A percentile compares a stretch with the other conserved stretches of the same genome.
phyloP scores from a whole-genome alignment of 2,113 vertebrate genomes.

The Toxotes jaculatrix region DNA sequence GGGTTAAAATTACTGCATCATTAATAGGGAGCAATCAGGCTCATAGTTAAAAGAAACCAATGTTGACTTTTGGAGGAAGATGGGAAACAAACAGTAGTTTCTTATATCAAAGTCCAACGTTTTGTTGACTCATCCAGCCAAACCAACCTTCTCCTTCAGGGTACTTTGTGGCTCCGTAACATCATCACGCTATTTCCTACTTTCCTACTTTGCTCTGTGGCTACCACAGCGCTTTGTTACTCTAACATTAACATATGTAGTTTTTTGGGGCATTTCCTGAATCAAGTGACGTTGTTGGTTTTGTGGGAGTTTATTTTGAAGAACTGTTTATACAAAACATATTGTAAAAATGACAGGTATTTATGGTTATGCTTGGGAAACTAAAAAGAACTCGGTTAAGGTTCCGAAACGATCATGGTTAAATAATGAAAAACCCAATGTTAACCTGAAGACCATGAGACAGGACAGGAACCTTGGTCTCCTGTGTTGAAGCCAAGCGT shows the following conservation, averaged over 20 bases:
- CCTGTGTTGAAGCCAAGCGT: neutral
- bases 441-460: neutral
- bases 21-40: neutral
- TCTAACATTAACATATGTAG: neutral
- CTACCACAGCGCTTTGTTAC: neutral
- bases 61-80: neutral
- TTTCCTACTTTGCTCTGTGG: too few relatives aligned
- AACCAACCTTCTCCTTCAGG: neutral
- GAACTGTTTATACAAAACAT: neutral
- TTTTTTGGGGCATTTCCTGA: neutral
- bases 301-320: neutral
- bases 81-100: neutral
- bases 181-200: too few relatives aligned
- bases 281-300: neutral
- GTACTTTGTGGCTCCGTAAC: too few relatives aligned
- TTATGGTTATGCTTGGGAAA: neutral
- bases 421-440: neutral
- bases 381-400: neutral
- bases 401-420: neutral
- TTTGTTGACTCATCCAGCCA: neutral
- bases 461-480: neutral
- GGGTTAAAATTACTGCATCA: neutral
- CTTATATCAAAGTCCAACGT: neutral
- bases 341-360: neutral
- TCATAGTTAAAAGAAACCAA: neutral